Percentiles rank a stretch among this genome's conserved stretches.
Conservation (phyloP, 2,888 invertebrate genomes). For the Apamea epomidion region DNA sequence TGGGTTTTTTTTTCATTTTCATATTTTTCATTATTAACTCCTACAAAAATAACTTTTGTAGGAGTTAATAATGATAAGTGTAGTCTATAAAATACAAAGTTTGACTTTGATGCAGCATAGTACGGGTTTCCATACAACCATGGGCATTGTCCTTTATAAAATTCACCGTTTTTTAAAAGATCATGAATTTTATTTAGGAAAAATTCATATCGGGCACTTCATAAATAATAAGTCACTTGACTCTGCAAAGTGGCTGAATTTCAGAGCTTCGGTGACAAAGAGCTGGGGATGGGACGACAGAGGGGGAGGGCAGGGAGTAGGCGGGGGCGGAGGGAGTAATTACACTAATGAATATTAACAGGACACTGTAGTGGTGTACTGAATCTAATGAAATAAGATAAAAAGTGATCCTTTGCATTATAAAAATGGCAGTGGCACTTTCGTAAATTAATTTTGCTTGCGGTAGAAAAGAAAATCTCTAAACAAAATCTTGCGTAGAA, state of each 20-base stretch:
- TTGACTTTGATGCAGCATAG: too few species aligned
- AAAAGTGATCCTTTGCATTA: constrained; percentile 59
- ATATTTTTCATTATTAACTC: too few species aligned
- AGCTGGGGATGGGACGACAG: constrained; percentile 23
- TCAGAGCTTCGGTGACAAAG: constrained; percentile 61
- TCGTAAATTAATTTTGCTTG: constrained; percentile 56
- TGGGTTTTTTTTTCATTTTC: too few species aligned
- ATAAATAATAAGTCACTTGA: constrained; percentile 75
- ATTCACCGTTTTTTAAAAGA: constrained; percentile 48
- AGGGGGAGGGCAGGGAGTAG: constrained; percentile 18
- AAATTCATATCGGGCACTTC: constrained; percentile 73
- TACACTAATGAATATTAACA: constrained; percentile 81
- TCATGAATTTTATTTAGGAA: constrained; percentile 67
- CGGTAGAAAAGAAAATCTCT: constrained; percentile 44
- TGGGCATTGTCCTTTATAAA: constrained; percentile 15
- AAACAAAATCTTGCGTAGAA: constrained; percentile 46
- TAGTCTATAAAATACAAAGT: too few species aligned
- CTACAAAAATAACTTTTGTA: too few species aligned
- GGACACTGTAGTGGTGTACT: constrained; percentile 64
- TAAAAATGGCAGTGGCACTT: constrained; percentile 50
- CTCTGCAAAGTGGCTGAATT: constrained; percentile 68
- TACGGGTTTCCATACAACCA: too few species aligned
- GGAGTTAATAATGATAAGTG: too few species aligned
- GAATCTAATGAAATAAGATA: constrained; percentile 63
- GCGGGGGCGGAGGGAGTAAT: constrained; percentile 66